A percentile compares a stretch with the other conserved stretches of the same genome.
phyloP scores from a whole-genome alignment of 2,113 vertebrate genomes.

The Muntiacus muntjak region DNA sequence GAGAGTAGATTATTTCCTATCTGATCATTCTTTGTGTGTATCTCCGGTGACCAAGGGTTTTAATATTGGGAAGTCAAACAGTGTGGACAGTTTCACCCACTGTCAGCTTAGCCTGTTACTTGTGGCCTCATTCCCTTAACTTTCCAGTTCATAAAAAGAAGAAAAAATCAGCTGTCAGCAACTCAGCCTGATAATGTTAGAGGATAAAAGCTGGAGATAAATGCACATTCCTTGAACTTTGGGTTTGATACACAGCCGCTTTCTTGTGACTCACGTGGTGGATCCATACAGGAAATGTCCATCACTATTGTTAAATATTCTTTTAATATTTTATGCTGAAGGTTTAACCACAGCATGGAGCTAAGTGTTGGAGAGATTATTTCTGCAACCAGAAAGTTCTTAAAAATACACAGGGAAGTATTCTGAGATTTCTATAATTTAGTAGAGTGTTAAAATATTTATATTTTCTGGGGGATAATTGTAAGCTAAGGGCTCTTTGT shows the following conservation, averaged over 20 bases:
- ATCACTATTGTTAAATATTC: background rate
- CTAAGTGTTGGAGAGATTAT: background rate
- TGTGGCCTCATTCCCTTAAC: background rate
- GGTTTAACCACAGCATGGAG: background rate
- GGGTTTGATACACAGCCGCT: background rate
- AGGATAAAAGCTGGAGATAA: background rate
- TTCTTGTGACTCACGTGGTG: background rate
- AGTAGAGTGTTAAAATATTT: background rate
- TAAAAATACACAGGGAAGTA: background rate
- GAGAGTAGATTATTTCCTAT: background rate
- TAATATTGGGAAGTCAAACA: slow-evolving; percentile 8
- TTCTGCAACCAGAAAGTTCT: background rate
- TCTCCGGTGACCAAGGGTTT: background rate
- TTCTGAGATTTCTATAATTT: background rate
- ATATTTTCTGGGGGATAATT: background rate
- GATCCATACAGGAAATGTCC: background rate
- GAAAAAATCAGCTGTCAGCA: background rate
- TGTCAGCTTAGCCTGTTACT: background rate
- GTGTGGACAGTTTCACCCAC: background rate
- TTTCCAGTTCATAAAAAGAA: background rate
- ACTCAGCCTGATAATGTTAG: background rate
- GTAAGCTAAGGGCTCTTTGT: background rate
- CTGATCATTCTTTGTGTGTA: background rate
- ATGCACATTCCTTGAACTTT: background rate
- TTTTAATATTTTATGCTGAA: background rate